phyloP scores from a whole-genome alignment of 2,797 vertebrate species.

The Synaphobranchus kaupii region DNA sequence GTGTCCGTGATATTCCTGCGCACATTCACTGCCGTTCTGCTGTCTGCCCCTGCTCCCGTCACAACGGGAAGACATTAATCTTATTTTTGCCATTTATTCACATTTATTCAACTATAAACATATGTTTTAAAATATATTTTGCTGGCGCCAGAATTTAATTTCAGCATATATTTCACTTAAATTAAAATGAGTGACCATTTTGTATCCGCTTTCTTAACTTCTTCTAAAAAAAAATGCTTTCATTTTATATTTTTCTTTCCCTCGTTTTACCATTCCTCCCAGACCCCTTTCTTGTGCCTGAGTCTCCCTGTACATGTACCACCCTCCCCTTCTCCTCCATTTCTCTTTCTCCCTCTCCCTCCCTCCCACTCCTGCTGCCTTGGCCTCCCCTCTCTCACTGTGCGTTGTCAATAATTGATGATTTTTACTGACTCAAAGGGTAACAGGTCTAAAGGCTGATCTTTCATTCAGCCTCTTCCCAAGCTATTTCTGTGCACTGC shows the following conservation, averaged over 20 bases:
- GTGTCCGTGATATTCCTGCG: no score
- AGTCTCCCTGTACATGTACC: constrained; percentile 7
- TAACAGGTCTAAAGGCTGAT: constrained; percentile 72
- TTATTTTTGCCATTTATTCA: no score
- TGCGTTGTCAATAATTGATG: constrained; percentile 81
- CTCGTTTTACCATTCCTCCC: neutral
- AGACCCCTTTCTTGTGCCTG: neutral
- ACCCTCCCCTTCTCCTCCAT: constrained; percentile 24
- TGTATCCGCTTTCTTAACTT: no score
- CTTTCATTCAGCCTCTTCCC: constrained; percentile 59
- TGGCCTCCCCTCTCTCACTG: constrained; percentile 70
- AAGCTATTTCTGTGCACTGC: constrained; percentile 51
- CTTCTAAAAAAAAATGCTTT: no score
- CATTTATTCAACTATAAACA: no score
- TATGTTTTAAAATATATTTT: no score
- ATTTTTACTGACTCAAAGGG: constrained; percentile 77
- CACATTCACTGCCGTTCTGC: no score
- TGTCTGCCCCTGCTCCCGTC: no score
- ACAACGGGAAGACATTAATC: no score
- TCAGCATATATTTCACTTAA: no score
- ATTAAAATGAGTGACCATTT: no score
- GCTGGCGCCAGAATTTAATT: no score
- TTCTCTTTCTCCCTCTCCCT: constrained; percentile 39
- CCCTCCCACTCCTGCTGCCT: constrained; percentile 68
- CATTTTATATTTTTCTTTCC: neutral